Percentiles rank a stretch among this genome's conserved stretches.
Conservation (phyloP, 2,888 invertebrate species). For the Tricholauxania praeusta region DNA sequence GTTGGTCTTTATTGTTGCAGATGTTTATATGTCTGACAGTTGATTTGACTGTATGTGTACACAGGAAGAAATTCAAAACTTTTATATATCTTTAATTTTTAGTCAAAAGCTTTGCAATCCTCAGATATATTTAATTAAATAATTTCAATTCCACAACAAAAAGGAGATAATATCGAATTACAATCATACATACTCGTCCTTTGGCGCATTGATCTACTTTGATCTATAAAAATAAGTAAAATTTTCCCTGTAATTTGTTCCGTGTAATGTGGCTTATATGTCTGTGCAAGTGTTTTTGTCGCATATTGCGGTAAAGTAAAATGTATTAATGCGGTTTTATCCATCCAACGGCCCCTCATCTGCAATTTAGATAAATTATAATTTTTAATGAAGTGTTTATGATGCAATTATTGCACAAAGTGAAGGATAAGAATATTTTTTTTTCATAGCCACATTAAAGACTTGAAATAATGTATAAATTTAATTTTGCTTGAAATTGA, state of each 20-base stretch:
- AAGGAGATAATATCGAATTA: no score
- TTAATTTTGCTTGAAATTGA: no score
- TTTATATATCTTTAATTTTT: no score
- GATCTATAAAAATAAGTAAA: no score
- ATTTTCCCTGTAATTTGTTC: not conserved
- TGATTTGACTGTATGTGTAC: not conserved
- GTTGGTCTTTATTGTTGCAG: constrained; percentile 15
- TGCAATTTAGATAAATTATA: constrained; percentile 61
- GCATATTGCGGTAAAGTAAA: constrained; percentile 46
- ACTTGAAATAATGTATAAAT: no score
- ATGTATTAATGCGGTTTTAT: constrained; percentile 48
- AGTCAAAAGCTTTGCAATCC: no score
- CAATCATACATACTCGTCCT: no score
- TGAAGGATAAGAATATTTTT: not conserved
- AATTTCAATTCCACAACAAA: no score
- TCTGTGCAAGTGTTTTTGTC: not conserved
- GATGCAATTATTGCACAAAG: constrained; percentile 53
- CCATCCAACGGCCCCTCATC: constrained; percentile 51
- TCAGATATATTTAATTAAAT: no score
- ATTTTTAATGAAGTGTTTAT: constrained; percentile 65
- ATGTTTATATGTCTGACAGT: constrained; percentile 3
- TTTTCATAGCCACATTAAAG: no score
- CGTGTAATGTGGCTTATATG: not conserved
- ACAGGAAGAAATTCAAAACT: no score
- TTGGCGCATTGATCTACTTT: no score